A percentile compares a stretch with the other conserved stretches of the same genome.
These are phyloP conservation scores for Hetaerina titia DNA, from an alignment of 2,888 invertebrate species.

Conservation along the genomic window DNA sequence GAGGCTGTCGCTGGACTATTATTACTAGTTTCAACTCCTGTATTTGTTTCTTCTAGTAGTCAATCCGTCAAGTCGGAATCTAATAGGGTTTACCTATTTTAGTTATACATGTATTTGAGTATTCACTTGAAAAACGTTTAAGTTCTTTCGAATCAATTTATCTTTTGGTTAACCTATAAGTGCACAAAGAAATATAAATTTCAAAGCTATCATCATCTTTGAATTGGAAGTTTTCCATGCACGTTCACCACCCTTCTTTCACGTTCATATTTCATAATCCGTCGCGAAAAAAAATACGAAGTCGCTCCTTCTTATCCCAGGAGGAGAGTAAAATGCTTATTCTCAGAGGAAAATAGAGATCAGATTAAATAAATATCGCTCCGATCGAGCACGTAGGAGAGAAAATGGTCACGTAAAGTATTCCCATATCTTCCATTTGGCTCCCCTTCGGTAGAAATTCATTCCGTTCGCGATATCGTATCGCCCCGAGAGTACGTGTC, in stretches of 20 bases:
- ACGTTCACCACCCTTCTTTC: neutral
- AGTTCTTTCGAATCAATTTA: too few species aligned
- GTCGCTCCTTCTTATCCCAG: neutral
- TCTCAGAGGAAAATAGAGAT: neutral
- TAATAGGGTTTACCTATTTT: too few species aligned
- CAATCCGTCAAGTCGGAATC: too few species aligned
- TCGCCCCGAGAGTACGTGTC: neutral
- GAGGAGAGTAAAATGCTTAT: slow-evolving; percentile 18
- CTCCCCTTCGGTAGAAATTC: neutral
- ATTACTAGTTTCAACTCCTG: too few species aligned
- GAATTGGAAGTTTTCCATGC: neutral
- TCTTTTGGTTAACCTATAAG: too few species aligned
- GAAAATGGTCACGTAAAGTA: slow-evolving; percentile 51
- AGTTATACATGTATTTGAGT: too few species aligned
- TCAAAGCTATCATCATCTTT: too few species aligned
- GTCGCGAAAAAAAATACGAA: neutral
- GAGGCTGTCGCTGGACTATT: too few species aligned
- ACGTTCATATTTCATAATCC: neutral
- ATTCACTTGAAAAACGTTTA: too few species aligned
- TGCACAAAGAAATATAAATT: too few species aligned
- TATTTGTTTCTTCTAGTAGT: too few species aligned
- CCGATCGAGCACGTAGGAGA: neutral
- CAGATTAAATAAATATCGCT: neutral
- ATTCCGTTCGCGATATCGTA: neutral
- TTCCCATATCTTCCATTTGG: slow-evolving; percentile 41